A percentile compares a stretch with the other conserved stretches of the same genome.
These are phyloP conservation scores for Sylvia atricapilla DNA, from an alignment of 2,113 vertebrate genomes.

Conservation along the genomic window DNA sequence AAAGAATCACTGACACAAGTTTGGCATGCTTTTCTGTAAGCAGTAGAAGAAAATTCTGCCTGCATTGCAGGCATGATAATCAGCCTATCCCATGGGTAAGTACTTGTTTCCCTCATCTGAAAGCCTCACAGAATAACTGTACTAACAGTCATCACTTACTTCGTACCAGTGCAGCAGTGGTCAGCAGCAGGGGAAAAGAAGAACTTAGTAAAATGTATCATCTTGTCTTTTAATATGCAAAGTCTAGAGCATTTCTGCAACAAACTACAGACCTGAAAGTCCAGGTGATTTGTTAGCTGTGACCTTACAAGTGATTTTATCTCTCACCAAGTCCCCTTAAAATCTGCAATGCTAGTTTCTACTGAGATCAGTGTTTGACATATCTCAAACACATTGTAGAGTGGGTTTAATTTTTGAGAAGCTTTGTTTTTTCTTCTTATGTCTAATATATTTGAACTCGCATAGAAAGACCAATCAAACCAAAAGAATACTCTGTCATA, in stretches of 20 bases:
- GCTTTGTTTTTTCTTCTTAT: neutral
- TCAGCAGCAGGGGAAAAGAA: neutral
- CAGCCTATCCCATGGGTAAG: neutral
- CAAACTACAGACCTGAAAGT: neutral
- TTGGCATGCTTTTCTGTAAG: neutral
- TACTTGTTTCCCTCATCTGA: neutral
- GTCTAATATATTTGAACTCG: neutral
- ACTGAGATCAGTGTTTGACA: neutral
- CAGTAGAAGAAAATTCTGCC: neutral
- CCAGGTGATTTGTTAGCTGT: neutral
- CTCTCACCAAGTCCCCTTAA: neutral
- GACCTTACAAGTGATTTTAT: neutral
- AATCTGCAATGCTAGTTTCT: neutral
- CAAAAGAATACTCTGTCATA: neutral
- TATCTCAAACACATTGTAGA: neutral
- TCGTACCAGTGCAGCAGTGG: neutral
- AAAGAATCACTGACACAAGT: conserved; percentile 10
- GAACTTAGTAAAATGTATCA: neutral
- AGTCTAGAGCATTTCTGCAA: neutral
- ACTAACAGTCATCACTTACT: neutral
- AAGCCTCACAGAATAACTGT: neutral
- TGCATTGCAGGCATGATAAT: conserved; percentile 11
- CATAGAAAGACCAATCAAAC: neutral
- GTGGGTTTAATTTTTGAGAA: neutral
- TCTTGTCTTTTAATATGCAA: neutral